These are phyloP conservation scores for Clarias platycephalus DNA, from an alignment of 2,797 vertebrate genomes.

Conservation along the genomic window DNA sequence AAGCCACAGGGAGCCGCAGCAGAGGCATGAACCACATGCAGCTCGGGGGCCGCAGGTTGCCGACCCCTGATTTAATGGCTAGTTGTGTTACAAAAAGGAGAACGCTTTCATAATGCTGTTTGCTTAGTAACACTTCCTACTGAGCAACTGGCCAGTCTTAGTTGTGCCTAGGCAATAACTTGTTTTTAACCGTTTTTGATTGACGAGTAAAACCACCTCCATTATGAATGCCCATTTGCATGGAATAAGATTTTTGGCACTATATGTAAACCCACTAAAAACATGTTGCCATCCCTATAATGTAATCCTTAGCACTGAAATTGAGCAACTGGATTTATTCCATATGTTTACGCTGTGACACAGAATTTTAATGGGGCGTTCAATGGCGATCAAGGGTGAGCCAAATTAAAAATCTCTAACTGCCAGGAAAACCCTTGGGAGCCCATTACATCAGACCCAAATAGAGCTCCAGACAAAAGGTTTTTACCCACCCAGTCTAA, in stretches of 20 bases:
- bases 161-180: not conserved
- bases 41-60: too few relatives aligned
- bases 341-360: not conserved
- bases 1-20: too few relatives aligned
- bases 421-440: slow-evolving; percentile 12
- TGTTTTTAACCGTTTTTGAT: not conserved
- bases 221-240: not conserved
- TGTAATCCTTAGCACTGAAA: not conserved
- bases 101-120: not conserved
- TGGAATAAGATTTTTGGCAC: not conserved
- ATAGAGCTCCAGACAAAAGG: slow-evolving; percentile 24
- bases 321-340: slow-evolving; percentile 18
- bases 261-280: not conserved
- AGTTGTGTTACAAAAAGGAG: not conserved
- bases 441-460: slow-evolving; percentile 27
- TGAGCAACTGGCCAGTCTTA: not conserved
- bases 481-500: slow-evolving; percentile 1
- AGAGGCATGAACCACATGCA: too few relatives aligned
- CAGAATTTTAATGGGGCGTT: slow-evolving; percentile 7
- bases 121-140: not conserved
- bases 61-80: not conserved
- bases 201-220: not conserved
- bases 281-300: not conserved
- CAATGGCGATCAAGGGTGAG: slow-evolving; percentile 5
- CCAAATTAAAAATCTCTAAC: slow-evolving; percentile 25